Evolutionary conservation across 2,888 invertebrate species (phyloP).

Genomic region (Coenonympha glycerion): DNA sequence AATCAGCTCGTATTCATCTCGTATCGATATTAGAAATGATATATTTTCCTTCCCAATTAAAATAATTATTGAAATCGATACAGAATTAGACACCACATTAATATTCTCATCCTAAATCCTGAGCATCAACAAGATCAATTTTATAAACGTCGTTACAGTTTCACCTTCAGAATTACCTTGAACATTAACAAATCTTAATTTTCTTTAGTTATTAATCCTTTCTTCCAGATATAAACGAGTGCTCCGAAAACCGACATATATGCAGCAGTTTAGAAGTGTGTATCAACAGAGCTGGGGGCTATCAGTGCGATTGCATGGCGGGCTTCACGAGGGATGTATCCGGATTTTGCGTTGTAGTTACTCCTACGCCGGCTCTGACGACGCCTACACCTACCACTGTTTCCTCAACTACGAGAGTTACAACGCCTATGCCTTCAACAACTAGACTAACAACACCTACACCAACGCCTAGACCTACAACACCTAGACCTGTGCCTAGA

Average conservation of each 20-base stretch:
- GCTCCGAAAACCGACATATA: conserved; percentile 70
- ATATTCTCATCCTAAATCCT: no score
- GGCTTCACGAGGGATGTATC: conserved; percentile 82
- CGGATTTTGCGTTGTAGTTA: conserved; percentile 45
- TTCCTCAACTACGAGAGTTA: conserved; percentile 26
- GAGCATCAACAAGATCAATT: no score
- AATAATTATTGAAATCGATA: no score
- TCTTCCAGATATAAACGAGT: conserved; percentile 83
- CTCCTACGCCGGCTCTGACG: conserved; percentile 27
- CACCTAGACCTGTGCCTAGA: conserved; percentile 22
- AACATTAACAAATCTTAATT: no score
- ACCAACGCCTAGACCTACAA: conserved; percentile 24
- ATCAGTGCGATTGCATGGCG: conserved; percentile 84
- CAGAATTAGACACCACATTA: no score
- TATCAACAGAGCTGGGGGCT: conserved; percentile 88
- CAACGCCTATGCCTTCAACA: conserved; percentile 29
- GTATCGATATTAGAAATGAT: no score
- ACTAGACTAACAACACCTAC: conserved; percentile 22
- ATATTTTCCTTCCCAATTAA: no score
- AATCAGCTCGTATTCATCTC: no score
- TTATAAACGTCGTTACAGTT: no score
- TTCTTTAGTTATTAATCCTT: not conserved
- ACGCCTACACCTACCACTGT: conserved; percentile 24
- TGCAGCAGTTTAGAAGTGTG: conserved; percentile 78
- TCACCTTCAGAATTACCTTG: no score